Evolutionary conservation across 2,113 vertebrate species (phyloP).

Genomic region (Micronisus gabar): DNA sequence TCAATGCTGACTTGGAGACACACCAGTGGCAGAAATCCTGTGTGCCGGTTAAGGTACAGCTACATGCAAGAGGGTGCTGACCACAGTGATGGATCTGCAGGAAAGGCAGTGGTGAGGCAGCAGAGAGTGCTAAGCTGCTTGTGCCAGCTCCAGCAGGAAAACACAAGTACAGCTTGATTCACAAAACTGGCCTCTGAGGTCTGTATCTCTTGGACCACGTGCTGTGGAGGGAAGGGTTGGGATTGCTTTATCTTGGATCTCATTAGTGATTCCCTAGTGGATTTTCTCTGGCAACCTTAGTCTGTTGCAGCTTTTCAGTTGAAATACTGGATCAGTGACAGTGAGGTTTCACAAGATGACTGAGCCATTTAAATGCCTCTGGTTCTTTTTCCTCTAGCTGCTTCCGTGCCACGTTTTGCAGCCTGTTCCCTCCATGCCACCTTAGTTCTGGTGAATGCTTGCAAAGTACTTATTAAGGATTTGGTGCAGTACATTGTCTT

Average conservation of each 20-base stretch:
- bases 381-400: not conserved
- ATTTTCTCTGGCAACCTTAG: not conserved
- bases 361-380: not conserved
- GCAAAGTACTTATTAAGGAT: not conserved
- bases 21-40: not conserved
- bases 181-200: not conserved
- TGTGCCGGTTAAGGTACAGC: not conserved
- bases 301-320: not conserved
- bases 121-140: not conserved
- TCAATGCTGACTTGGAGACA: fast-evolving
- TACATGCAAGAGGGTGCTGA: fast-evolving
- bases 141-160: fast-evolving
- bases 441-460: not conserved
- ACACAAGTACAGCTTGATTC: fast-evolving
- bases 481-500: not conserved
- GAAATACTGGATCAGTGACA: not conserved
- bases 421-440: not conserved
- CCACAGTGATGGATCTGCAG: fast-evolving
- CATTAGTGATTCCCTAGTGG: not conserved
- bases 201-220: not conserved
- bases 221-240: not conserved
- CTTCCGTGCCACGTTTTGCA: not conserved
- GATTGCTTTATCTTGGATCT: not conserved
- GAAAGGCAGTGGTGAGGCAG: not conserved
- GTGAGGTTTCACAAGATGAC: not conserved